A percentile compares a stretch with the other conserved stretches of the same genome.
Evolutionary conservation across 2,888 invertebrate species (phyloP).

Genomic region (Lathronympha strigana): DNA sequence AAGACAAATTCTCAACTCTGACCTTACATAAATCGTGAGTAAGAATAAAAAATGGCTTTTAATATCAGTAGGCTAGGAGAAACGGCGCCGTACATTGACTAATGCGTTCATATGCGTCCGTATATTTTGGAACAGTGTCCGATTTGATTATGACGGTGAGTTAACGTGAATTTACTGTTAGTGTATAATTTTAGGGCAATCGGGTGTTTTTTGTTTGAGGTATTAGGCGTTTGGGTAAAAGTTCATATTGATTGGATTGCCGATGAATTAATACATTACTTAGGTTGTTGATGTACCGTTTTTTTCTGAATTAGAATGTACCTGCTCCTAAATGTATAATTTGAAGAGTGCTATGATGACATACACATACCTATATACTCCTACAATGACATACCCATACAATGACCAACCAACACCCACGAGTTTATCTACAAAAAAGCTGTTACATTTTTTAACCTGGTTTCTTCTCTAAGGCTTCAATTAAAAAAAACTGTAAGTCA

Average conservation of each 20-base stretch:
- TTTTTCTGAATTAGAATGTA: too few relatives aligned
- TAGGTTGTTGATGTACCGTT: too few relatives aligned
- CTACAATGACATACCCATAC: too few relatives aligned
- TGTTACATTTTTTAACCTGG: too few relatives aligned
- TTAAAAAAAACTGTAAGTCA: too few relatives aligned
- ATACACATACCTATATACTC: too few relatives aligned
- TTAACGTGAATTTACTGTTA: slow-evolving; percentile 10
- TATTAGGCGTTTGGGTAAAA: not conserved
- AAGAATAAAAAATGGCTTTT: slow-evolving; percentile 60
- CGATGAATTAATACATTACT: not conserved
- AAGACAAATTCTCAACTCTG: slow-evolving; percentile 68
- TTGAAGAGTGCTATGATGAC: too few relatives aligned
- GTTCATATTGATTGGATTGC: not conserved
- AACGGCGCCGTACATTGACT: slow-evolving; percentile 68
- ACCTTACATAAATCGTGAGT: slow-evolving; percentile 60
- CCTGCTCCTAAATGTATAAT: too few relatives aligned
- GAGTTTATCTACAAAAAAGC: too few relatives aligned
- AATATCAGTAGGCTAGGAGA: slow-evolving; percentile 61
- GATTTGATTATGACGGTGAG: slow-evolving; percentile 18
- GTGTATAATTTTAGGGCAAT: not conserved
- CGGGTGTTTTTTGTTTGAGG: not conserved
- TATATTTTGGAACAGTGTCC: slow-evolving; percentile 44
- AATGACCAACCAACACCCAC: too few relatives aligned
- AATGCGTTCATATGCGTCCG: slow-evolving; percentile 68
- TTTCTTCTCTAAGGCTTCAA: too few relatives aligned